phyloP scores from a whole-genome alignment of 2,113 vertebrate species.

The Leptosomus discolor region DNA sequence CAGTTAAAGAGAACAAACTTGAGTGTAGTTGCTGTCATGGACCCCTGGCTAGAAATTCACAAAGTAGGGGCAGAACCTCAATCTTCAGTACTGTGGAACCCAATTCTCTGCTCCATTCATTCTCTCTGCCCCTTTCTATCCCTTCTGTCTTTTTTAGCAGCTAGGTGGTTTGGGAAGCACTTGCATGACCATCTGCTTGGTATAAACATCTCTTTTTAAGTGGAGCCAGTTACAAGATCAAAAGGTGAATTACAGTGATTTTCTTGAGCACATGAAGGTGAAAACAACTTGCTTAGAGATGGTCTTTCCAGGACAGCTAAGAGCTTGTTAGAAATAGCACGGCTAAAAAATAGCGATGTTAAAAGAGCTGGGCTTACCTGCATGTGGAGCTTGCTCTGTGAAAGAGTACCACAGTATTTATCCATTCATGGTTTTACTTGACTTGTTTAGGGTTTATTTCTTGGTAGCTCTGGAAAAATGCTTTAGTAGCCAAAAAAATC shows the following conservation, averaged over 20 bases:
- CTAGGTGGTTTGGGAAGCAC: neutral
- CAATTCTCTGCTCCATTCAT: neutral
- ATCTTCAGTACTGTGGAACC: neutral
- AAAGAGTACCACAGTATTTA: constrained; percentile 31
- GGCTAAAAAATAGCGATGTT: neutral
- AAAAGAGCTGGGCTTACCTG: neutral
- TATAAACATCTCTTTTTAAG: neutral
- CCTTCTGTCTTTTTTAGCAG: neutral
- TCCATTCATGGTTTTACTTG: constrained; percentile 46
- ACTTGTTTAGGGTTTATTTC: constrained; percentile 64
- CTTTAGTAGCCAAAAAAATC: constrained; percentile 73
- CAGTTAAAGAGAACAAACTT: neutral
- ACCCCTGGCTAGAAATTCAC: neutral
- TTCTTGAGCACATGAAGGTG: neutral
- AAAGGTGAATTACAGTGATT: neutral
- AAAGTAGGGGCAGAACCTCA: neutral
- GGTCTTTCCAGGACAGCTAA: neutral
- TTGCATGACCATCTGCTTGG: neutral
- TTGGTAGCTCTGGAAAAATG: constrained; percentile 71
- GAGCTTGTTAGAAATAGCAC: neutral
- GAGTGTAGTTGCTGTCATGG: neutral
- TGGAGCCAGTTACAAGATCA: neutral
- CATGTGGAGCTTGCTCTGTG: neutral
- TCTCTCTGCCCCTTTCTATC: neutral
- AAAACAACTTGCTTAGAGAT: neutral